These are phyloP conservation scores for Picathartes gymnocephalus DNA, from an alignment of 2,113 vertebrate genomes.

Conservation along the genomic window DNA sequence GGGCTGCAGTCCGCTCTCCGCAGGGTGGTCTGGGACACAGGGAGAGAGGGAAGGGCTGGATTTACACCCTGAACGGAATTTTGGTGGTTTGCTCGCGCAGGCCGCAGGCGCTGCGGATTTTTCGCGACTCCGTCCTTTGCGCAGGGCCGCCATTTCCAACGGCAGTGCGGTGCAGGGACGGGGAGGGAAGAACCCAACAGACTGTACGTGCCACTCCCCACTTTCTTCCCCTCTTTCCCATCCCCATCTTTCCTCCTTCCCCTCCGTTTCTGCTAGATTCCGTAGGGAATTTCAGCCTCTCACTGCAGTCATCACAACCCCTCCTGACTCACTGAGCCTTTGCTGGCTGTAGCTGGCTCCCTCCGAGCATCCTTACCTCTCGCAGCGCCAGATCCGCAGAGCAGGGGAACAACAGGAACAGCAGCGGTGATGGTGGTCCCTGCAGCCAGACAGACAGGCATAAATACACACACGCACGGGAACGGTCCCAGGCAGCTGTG, in stretches of 20 bases:
- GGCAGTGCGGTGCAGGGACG: background rate
- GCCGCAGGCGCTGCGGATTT: background rate
- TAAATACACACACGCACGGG: background rate
- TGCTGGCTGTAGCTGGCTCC: slow-evolving; percentile 62
- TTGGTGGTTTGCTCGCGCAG: accelerated
- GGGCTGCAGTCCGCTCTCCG: background rate
- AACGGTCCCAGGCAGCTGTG: background rate
- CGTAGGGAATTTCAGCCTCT: slow-evolving; percentile 47
- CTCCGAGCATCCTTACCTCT: slow-evolving; percentile 56
- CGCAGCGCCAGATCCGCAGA: slow-evolving; percentile 72
- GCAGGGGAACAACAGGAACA: slow-evolving; percentile 58
- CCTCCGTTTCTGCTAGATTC: background rate
- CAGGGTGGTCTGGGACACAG: background rate
- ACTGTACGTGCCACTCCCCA: slow-evolving; percentile 6
- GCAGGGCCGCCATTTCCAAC: slow-evolving; percentile 24
- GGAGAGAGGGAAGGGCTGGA: background rate
- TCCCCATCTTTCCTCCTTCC: background rate
- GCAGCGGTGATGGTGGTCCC: slow-evolving; percentile 6
- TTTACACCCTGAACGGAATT: accelerated
- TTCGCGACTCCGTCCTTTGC: background rate
- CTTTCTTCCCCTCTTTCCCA: background rate
- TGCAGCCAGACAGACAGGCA: slow-evolving; percentile 21
- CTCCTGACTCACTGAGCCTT: slow-evolving; percentile 51
- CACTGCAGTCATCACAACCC: slow-evolving; percentile 44
- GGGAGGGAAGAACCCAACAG: background rate